A percentile compares a stretch with the other conserved stretches of the same genome.
Evolutionary conservation across 1,140 invertebrate species (phyloP).

Genomic region (Campoletis sonorensis): DNA sequence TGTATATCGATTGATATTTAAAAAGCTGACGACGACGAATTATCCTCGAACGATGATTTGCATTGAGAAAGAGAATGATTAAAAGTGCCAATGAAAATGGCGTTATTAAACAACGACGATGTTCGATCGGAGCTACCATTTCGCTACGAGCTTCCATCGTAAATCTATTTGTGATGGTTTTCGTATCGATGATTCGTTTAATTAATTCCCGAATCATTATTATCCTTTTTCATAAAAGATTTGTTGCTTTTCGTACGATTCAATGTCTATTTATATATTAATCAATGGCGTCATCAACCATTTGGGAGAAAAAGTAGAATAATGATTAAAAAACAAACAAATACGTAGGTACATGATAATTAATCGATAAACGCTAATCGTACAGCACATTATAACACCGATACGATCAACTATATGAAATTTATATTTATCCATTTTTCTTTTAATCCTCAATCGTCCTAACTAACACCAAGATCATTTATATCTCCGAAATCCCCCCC

Average conservation of each 20-base stretch:
- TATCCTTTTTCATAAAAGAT: too few relatives aligned
- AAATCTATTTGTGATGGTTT: neutral
- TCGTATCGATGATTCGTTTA: too few relatives aligned
- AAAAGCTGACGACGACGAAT: too few relatives aligned
- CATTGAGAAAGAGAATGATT: too few relatives aligned
- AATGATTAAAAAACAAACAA: neutral
- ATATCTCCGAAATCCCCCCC: too few relatives aligned
- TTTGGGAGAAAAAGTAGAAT: neutral
- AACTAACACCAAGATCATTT: conserved; percentile 36
- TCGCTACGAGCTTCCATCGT: neutral
- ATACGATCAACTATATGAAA: neutral
- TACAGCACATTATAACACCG: neutral
- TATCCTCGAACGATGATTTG: too few relatives aligned
- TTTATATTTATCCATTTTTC: neutral
- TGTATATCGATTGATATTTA: too few relatives aligned
- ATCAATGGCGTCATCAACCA: neutral
- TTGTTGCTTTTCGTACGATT: too few relatives aligned
- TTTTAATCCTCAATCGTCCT: neutral
- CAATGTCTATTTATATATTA: neutral
- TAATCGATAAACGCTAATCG: neutral
- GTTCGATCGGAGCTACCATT: neutral
- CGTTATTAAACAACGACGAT: neutral
- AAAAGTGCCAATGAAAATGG: too few relatives aligned
- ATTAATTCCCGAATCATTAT: too few relatives aligned
- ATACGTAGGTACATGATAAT: too few relatives aligned